Percentiles rank a stretch among this genome's conserved stretches.
Evolutionary conservation across 2,888 invertebrate genomes (phyloP).

Genomic region (Temnothorax rugatulus): DNA sequence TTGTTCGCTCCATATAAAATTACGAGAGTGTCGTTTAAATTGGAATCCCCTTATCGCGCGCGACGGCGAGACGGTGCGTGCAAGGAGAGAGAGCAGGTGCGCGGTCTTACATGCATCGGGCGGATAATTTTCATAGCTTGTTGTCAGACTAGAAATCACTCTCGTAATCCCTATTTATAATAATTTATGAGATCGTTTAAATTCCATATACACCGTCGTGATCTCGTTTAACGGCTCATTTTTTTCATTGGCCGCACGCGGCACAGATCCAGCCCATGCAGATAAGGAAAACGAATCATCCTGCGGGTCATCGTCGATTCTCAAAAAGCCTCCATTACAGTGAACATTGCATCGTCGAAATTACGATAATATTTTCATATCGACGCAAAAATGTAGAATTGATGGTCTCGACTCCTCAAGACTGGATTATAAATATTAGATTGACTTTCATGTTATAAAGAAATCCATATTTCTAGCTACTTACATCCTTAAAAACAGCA

Average conservation of each 20-base stretch:
- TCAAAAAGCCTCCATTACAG: not conserved
- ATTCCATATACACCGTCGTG: slow-evolving; percentile 17
- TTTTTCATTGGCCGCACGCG: not conserved
- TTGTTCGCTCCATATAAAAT: slow-evolving; percentile 63
- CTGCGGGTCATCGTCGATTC: not conserved
- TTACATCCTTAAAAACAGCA: not conserved
- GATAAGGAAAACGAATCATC: slow-evolving; percentile 19
- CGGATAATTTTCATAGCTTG: slow-evolving; percentile 63
- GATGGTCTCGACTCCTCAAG: not conserved
- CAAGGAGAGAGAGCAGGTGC: slow-evolving; percentile 72
- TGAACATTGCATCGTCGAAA: not conserved
- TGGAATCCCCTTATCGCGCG: slow-evolving; percentile 70
- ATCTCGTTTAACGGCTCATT: slow-evolving; percentile 22
- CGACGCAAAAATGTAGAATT: not conserved
- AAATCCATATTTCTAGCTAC: not conserved
- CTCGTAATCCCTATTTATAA: slow-evolving; percentile 38
- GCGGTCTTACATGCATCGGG: slow-evolving; percentile 38
- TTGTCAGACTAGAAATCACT: slow-evolving; percentile 63
- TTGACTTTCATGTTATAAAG: not conserved
- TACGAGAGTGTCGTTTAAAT: slow-evolving; percentile 70
- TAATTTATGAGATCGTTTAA: slow-evolving; percentile 33
- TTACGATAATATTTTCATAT: not conserved
- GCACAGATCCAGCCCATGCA: not conserved
- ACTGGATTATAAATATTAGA: not conserved
- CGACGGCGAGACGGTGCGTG: slow-evolving; percentile 52